phyloP scores from a whole-genome alignment of 2,797 vertebrate genomes.

The Halcyon badia region DNA sequence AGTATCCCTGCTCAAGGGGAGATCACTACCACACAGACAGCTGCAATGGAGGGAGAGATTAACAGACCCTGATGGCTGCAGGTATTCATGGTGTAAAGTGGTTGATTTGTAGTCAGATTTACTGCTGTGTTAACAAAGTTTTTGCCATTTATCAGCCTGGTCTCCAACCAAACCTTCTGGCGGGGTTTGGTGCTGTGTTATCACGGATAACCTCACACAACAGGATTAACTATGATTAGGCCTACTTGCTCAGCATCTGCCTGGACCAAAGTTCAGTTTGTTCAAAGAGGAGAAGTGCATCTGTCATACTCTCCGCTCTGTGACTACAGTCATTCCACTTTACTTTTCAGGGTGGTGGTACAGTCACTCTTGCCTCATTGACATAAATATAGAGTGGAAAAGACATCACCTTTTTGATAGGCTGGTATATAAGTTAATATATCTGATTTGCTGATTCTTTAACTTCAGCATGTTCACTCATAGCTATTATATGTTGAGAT shows the following conservation, averaged over 20 bases:
- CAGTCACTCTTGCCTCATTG: background rate
- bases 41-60: no score
- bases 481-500: background rate
- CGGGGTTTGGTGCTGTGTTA: background rate
- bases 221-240: background rate
- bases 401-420: background rate
- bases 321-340: background rate
- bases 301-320: accelerated
- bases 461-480: background rate
- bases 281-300: background rate
- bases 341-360: background rate
- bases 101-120: background rate
- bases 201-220: background rate
- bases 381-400: background rate
- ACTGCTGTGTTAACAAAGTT: background rate
- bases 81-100: background rate
- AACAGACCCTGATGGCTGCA: background rate
- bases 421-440: background rate
- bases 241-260: background rate
- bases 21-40: background rate
- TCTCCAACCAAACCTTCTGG: background rate
- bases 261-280: background rate
- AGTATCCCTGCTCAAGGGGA: background rate
- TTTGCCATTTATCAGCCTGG: accelerated
- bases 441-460: background rate